These are phyloP conservation scores for Tylochromis polylepis DNA, from an alignment of 2,113 vertebrate genomes.

Conservation along the genomic window DNA sequence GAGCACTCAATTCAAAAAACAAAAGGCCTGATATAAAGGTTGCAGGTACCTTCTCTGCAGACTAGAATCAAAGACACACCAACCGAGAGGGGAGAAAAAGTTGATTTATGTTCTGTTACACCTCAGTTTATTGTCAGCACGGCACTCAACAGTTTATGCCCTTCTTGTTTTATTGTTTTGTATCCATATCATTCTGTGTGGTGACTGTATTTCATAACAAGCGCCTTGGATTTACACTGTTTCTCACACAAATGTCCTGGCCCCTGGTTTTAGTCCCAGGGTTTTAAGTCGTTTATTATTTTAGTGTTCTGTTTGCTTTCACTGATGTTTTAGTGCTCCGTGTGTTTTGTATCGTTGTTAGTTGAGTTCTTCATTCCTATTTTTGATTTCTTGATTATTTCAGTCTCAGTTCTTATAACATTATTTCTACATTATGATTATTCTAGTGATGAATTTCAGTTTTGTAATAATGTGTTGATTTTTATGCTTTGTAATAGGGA, in stretches of 20 bases:
- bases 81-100: accelerated
- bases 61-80: not conserved
- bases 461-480: not conserved
- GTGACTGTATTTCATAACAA: not conserved
- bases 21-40: not conserved
- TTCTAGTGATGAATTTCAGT: not conserved
- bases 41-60: not conserved
- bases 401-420: not conserved
- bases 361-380: not conserved
- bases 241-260: not conserved
- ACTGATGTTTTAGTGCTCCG: not conserved
- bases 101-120: not conserved
- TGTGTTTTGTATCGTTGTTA: not conserved
- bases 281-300: not conserved
- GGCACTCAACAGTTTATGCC: not conserved
- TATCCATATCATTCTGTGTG: not conserved
- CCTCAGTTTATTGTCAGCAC: not conserved
- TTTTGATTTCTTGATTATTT: not conserved
- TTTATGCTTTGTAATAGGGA: not conserved
- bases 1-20: not conserved
- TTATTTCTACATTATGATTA: too few species aligned
- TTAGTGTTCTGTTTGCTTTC: not conserved
- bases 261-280: not conserved
- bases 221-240: not conserved
- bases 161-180: not conserved